Base-by-base conservation (phyloP, 2,113 vertebrate genomes). In the Neolamprologus modestus region DNA sequence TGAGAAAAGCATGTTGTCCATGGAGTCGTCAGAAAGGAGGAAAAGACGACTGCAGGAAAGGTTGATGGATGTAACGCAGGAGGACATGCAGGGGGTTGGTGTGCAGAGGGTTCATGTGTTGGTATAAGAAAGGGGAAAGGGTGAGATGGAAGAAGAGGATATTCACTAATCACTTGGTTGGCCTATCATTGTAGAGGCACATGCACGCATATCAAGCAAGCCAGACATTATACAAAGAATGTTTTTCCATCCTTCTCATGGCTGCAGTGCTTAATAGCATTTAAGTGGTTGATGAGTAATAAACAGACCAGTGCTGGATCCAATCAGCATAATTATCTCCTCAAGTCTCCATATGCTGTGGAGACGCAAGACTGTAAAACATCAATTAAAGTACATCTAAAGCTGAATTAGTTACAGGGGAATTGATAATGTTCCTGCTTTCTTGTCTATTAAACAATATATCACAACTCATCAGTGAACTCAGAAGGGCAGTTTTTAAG, bases 281-380 rank as follows among this genome's bases (percentile, higher is more conserved):
- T 91, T 86, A 90, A 92, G 92, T 86, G 81, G 92, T 88, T 87
- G 45, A 59, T 81, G 80, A 88, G 86, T 85, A 91, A 83, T 68
- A 89, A 88, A 73, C 82, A 26, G 89, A 83, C 16, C 59, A 86
- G 63, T 71, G 55, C 54, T 83, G 24, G 9, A 87, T 83, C 84
- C 91, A 88, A 86, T 89, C 82, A 66, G 71, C 3, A 84, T 82
- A 93, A 93, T 94, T 89, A 93, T 71, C 87, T 68, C 84, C 40
- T 8, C 16, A 55, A 40, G 83, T 61, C 63, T 84, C 57, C 50
- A 57, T 35, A 47, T 28, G 54, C 66, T 73, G 54, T 16, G 17
- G 66, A 42, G 66, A 76, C 59, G 57, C 81, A 81, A 50, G 86
- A 84, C 82, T 68, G 37, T 37, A 83, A 93, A 90, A 68, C 84